phyloP scores from a whole-genome alignment of 2,888 invertebrate genomes.

The Prosopocoilus inquinatus region DNA sequence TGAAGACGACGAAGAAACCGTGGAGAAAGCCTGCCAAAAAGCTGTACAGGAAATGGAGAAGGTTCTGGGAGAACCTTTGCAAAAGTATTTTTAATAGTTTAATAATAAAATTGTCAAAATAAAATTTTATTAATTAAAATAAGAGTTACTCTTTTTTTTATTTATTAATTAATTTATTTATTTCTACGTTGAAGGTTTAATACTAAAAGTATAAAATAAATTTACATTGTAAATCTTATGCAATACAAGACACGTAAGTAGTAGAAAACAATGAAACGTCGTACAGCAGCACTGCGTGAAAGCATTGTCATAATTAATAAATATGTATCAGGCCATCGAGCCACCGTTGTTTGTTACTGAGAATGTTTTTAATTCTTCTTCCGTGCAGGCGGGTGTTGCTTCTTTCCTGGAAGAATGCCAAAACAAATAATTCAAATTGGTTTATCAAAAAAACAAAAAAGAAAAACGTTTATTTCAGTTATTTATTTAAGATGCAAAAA shows the following conservation, averaged over 20 bases:
- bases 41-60: constrained; percentile 82
- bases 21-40: constrained; percentile 76
- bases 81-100: constrained; percentile 73
- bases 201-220: constrained; percentile 11
- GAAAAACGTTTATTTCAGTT: too few species aligned
- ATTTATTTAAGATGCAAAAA: too few species aligned
- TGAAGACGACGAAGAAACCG: constrained; percentile 83
- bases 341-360: constrained; percentile 14
- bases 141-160: too few species aligned
- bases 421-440: neutral
- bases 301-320: constrained; percentile 1
- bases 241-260: constrained; percentile 3
- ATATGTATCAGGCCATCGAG: constrained; percentile 12
- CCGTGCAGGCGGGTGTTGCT: constrained; percentile 40
- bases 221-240: constrained; percentile 1
- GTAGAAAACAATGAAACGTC: constrained; percentile 9
- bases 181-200: constrained; percentile 9
- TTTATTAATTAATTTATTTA: constrained; percentile 11
- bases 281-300: constrained; percentile 3
- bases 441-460: too few species aligned
- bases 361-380: constrained; percentile 47
- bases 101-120: too few species aligned
- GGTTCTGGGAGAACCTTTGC: constrained; percentile 85
- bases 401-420: constrained; percentile 46
- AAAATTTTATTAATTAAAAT: too few species aligned